Conservation (phyloP, 2,888 invertebrate genomes). For the Merodon equestris region DNA sequence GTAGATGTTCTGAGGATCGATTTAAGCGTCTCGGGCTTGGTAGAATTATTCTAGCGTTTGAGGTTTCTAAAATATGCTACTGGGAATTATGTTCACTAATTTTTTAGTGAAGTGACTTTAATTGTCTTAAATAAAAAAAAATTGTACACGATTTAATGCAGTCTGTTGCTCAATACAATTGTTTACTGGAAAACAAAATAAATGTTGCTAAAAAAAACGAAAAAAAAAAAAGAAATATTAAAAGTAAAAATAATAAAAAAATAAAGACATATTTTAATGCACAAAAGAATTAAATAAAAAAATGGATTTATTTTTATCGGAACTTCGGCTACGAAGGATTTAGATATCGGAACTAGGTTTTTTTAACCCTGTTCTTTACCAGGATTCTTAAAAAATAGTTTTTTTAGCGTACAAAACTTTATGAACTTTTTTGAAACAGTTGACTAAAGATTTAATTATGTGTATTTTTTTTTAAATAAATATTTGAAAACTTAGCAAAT, state of each 20-base stretch:
- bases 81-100: not conserved
- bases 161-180: conserved; percentile 48
- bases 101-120: conserved; percentile 10
- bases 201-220: conserved; percentile 1
- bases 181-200: conserved; percentile 13
- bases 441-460: no score
- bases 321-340: no score
- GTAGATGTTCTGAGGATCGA: not conserved
- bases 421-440: no score
- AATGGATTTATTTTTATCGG: no score
- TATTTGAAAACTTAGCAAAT: no score
- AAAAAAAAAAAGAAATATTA: conserved; percentile 10
- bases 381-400: no score
- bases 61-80: conserved; percentile 6
- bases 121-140: conserved; percentile 25
- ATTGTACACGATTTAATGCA: conserved; percentile 50
- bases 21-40: not conserved
- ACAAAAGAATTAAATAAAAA: conserved; percentile 19
- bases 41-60: conserved; percentile 35
- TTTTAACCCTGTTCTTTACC: no score
- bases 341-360: no score
- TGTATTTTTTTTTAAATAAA: no score
- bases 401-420: no score
- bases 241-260: conserved; percentile 12
- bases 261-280: conserved; percentile 45